Base-by-base conservation (phyloP, 2,888 invertebrate species). In the Mythimna impura region DNA sequence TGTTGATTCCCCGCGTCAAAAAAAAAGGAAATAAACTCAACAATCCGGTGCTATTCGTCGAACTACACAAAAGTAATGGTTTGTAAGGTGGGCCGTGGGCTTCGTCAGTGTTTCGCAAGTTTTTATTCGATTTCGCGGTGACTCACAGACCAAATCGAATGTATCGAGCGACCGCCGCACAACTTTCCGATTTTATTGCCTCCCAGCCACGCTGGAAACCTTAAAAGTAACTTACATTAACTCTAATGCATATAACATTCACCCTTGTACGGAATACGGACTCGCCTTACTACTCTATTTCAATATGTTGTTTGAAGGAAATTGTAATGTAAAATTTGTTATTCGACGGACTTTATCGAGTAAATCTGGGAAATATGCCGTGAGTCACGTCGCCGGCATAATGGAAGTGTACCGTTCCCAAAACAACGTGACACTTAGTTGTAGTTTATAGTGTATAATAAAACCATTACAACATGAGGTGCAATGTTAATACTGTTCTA, bases 111-210 rank as follows among this genome's bases (percentile, higher is more conserved):
- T 91, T 92, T 91, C 85, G 88, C 89, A 91, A 93, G 89, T 90
- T 89, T 86, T 88, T 89, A 90, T 87, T 81, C 87, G 86, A 88
- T 90, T 90, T 89, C 78, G 83, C 71, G 71, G 89, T 93, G 93
- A 94, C 86, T 93, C 93, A 93, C 86, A 81, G 80, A 70, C 85
- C 86, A 88, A 89, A 93, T 88, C 89, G 89, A 90, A 91, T 89
- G 88, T 91, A 89, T 89, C 88, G 89, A 88, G 84, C 86, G 86
- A 76, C 84, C 81, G 80, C 71, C 55, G 72, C 70, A 79, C 81
- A 90, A 92, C 88, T 91, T 91, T 87, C 80, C 79, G 85, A 87
- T 86, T 91, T 93, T 93, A 92, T 91, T 91, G 89, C 90, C 87
- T 85, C 83, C 78, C 73, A 86, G 80, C 73, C 83, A 81, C 80